Conservation (phyloP, 2,888 invertebrate species). For the Nomada ruficornis region DNA sequence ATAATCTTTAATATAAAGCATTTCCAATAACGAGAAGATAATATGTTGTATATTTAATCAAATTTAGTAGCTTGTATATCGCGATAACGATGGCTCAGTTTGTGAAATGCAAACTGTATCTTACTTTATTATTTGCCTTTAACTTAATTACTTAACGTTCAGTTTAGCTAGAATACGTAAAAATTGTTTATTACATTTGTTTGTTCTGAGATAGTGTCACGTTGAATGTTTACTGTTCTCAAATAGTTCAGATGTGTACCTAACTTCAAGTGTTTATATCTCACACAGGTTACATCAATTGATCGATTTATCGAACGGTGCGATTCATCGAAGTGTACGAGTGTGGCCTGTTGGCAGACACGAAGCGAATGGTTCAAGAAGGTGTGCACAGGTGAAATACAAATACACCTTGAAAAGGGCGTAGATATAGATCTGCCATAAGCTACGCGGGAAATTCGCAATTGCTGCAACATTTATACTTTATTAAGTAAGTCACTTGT, state of each 20-base stretch:
- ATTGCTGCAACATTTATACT: not conserved
- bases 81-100: too few species aligned
- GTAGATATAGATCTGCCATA: not conserved
- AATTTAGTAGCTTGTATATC: not conserved
- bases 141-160: too few species aligned
- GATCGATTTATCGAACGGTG: constrained; percentile 2
- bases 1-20: not conserved
- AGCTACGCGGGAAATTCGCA: constrained; percentile 20
- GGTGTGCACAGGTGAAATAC: not conserved
- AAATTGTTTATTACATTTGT: not conserved
- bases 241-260: not conserved
- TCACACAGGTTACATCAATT: not conserved
- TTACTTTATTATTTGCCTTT: too few species aligned
- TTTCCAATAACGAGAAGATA: not conserved
- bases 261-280: constrained; percentile 11
- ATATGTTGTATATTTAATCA: not conserved
- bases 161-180: too few species aligned
- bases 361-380: not conserved
- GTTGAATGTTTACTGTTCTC: not conserved
- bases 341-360: not conserved
- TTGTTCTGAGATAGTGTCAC: not conserved
- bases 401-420: not conserved
- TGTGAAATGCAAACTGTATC: too few species aligned
- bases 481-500: constrained; percentile 15
- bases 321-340: constrained; percentile 19